These are phyloP conservation scores for Arctocebus calabarensis DNA, from an alignment of 2,797 vertebrate species.

Conservation along the genomic window DNA sequence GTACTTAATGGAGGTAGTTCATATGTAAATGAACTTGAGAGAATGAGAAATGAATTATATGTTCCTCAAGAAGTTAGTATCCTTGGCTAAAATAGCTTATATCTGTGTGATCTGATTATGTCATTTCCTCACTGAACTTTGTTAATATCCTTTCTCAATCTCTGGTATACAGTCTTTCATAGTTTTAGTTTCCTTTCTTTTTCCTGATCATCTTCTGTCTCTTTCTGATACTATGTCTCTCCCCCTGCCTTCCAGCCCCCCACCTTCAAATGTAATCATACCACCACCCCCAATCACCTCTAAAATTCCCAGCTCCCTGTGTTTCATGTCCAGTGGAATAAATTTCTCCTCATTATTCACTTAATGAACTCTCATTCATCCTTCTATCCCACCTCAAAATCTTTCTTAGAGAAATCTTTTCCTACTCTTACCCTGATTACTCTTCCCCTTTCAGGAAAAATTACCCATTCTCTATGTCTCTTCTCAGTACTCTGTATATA, in stretches of 20 bases:
- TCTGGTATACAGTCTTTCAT: not conserved
- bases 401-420: constrained; percentile 52
- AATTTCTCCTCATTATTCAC: constrained; percentile 43
- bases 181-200: not conserved
- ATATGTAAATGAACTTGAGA: not conserved
- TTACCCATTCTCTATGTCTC: not conserved
- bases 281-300: not conserved
- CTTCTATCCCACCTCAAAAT: constrained; percentile 47
- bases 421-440: not conserved
- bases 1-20: constrained; percentile 44
- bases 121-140: constrained; percentile 39
- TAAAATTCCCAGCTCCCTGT: not conserved
- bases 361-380: not conserved
- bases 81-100: constrained; percentile 41
- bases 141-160: not conserved
- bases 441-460: constrained; percentile 10
- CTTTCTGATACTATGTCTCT: not conserved
- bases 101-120: constrained; percentile 6
- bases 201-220: not conserved
- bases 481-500: not conserved
- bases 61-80: not conserved
- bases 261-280: not conserved
- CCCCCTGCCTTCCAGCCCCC: not conserved
- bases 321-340: constrained; percentile 15
- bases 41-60: constrained; percentile 16